A percentile compares a stretch with the other conserved stretches of the same genome.
Evolutionary conservation across 2,888 invertebrate genomes (phyloP).

Genomic region (Acronicta psi): DNA sequence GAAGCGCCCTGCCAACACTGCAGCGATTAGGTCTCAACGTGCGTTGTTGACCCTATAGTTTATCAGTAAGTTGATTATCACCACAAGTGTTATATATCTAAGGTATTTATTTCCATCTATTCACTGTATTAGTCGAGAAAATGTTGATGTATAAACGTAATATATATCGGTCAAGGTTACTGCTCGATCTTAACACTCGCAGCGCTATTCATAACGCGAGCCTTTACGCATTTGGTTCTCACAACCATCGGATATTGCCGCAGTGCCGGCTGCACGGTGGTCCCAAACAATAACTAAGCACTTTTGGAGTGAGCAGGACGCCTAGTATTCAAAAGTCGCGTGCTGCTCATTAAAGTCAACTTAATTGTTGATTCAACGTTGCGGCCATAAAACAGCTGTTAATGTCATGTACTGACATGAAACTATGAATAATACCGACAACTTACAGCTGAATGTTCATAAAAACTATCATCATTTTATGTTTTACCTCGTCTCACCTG

Average conservation of each 20-base stretch:
- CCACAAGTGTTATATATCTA: constrained; percentile 5
- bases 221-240: constrained; percentile 19
- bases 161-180: constrained; percentile 55
- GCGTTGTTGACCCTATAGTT: constrained; percentile 29
- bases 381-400: background rate
- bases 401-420: background rate
- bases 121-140: constrained; percentile 16
- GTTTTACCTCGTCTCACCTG: constrained; percentile 7
- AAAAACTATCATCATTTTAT: constrained; percentile 1
- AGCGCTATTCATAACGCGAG: constrained; percentile 55
- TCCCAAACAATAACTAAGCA: background rate
- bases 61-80: constrained; percentile 26
- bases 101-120: constrained; percentile 11
- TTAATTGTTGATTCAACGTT: constrained; percentile 2
- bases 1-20: constrained; percentile 6
- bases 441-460: background rate
- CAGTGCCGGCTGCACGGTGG: background rate
- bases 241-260: background rate
- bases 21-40: constrained; percentile 6
- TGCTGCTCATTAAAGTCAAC: background rate
- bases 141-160: constrained; percentile 36
- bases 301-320: background rate
- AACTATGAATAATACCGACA: background rate
- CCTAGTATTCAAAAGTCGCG: background rate
- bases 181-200: constrained; percentile 33